Percentiles rank a stretch among this genome's conserved stretches.
Evolutionary conservation across 1,140 invertebrate species (phyloP).

Genomic region (Trichonephila clavipes): DNA sequence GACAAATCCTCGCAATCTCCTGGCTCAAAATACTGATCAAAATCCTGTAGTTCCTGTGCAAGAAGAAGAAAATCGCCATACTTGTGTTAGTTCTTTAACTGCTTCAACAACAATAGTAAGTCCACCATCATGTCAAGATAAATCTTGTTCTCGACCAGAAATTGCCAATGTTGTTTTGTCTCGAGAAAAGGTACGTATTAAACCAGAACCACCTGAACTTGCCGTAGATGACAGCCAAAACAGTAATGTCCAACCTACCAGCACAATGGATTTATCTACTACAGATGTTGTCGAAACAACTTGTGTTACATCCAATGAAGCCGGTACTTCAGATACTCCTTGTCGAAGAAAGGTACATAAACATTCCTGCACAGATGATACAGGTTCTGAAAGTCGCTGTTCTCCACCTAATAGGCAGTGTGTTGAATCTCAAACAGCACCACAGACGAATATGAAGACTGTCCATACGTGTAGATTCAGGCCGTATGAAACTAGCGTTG

Average conservation of each 20-base stretch:
- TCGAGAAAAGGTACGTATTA: slow-evolving; percentile 44
- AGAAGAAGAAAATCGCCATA: slow-evolving; percentile 50
- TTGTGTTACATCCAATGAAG: not conserved
- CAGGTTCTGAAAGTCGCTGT: slow-evolving; percentile 27
- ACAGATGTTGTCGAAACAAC: slow-evolving; percentile 71
- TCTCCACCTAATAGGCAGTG: slow-evolving; percentile 54
- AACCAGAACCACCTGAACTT: slow-evolving; percentile 71
- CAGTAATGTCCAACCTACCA: slow-evolving; percentile 64
- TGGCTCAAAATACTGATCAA: slow-evolving; percentile 20
- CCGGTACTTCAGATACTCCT: slow-evolving; percentile 22
- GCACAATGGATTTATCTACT: slow-evolving; percentile 65
- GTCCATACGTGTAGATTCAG: slow-evolving; percentile 47
- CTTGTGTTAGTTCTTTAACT: slow-evolving; percentile 51
- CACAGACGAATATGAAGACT: not conserved
- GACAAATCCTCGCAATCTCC: not conserved
- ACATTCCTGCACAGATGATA: slow-evolving; percentile 49
- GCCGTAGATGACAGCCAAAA: slow-evolving; percentile 69
- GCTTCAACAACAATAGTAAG: slow-evolving; percentile 60
- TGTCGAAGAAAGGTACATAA: slow-evolving; percentile 53
- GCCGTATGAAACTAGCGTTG: slow-evolving; percentile 49
- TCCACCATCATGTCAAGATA: slow-evolving; percentile 25
- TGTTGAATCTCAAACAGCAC: slow-evolving; percentile 8
- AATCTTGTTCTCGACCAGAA: slow-evolving; percentile 6
- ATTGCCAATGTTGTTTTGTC: not conserved
- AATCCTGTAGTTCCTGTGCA: not conserved